Conservation (phyloP, 2,888 invertebrate genomes). For the Lasioglossum zephyrum region DNA sequence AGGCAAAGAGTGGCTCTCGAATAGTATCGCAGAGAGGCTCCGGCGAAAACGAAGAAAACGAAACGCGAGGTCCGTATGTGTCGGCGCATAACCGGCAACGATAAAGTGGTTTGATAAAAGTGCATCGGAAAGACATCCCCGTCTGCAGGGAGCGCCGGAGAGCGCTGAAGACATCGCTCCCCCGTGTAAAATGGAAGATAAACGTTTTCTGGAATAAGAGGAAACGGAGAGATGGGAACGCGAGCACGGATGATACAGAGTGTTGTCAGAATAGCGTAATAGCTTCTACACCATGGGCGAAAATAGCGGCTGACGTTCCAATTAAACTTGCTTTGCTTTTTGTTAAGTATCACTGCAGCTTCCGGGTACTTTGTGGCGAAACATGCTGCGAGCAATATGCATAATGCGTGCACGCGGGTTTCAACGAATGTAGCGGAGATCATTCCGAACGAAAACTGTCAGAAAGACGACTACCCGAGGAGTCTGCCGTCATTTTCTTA, state of each 20-base stretch:
- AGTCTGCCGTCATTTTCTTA: neutral
- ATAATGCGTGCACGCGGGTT: neutral
- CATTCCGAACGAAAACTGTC: neutral
- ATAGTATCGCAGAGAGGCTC: neutral
- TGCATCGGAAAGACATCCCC: conserved; percentile 49
- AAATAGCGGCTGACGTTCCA: conserved; percentile 52
- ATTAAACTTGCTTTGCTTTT: conserved; percentile 54
- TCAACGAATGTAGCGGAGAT: neutral
- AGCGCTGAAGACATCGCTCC: conserved; percentile 41
- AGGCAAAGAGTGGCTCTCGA: neutral
- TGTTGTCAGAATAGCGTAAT: conserved; percentile 32
- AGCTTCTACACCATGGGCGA: conserved; percentile 28
- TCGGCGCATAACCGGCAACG: conserved; percentile 57
- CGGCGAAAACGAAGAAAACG: neutral
- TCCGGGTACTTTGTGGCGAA: neutral
- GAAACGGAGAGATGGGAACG: conserved; percentile 28
- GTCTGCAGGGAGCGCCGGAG: conserved; percentile 29
- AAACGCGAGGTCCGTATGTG: conserved; percentile 18
- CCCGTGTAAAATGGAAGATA: conserved; percentile 62
- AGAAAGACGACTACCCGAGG: neutral
- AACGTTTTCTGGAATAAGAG: conserved; percentile 53
- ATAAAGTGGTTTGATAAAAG: conserved; percentile 67
- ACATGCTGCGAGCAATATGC: neutral
- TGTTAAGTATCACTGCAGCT: conserved; percentile 20
- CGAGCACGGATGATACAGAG: conserved; percentile 12